phyloP scores from a whole-genome alignment of 2,797 vertebrate species.

The Apogon talboti region DNA sequence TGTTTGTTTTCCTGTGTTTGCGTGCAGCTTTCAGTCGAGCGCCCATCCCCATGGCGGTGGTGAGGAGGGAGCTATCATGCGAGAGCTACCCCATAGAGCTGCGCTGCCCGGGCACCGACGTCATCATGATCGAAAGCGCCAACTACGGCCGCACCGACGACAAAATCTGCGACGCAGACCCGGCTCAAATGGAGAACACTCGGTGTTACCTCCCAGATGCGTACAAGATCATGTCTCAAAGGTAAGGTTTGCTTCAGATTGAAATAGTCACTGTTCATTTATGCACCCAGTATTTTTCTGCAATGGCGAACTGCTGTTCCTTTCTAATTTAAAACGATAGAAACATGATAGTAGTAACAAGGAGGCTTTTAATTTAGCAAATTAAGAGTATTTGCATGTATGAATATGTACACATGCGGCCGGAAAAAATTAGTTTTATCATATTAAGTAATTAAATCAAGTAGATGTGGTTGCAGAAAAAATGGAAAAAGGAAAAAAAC shows the following conservation, averaged over 20 bases:
- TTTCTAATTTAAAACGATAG: too few species aligned
- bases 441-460: too few species aligned
- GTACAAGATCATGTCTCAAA: slow-evolving; percentile 99
- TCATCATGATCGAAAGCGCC: slow-evolving; percentile 99
- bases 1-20: slow-evolving; percentile 10
- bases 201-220: slow-evolving; percentile 98
- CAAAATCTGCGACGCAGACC: slow-evolving; percentile 99
- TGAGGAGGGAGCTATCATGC: slow-evolving; percentile 96
- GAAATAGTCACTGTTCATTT: too few species aligned
- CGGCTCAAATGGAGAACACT: slow-evolving; percentile 99
- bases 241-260: slow-evolving; percentile 75
- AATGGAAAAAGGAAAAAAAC: not conserved
- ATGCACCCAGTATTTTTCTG: too few species aligned
- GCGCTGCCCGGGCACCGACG: slow-evolving; percentile 97
- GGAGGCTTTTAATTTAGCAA: too few species aligned
- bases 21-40: slow-evolving; percentile 91
- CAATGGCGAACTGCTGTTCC: too few species aligned
- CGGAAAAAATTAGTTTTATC: too few species aligned
- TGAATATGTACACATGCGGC: too few species aligned
- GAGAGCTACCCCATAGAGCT: slow-evolving; percentile 99
- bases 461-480: too few species aligned
- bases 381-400: too few species aligned
- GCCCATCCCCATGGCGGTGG: slow-evolving; percentile 97
- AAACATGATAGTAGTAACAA: too few species aligned
- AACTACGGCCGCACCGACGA: slow-evolving; percentile 99